Conservation (phyloP, 2,797 vertebrate genomes). For the Lithobates pipiens region DNA sequence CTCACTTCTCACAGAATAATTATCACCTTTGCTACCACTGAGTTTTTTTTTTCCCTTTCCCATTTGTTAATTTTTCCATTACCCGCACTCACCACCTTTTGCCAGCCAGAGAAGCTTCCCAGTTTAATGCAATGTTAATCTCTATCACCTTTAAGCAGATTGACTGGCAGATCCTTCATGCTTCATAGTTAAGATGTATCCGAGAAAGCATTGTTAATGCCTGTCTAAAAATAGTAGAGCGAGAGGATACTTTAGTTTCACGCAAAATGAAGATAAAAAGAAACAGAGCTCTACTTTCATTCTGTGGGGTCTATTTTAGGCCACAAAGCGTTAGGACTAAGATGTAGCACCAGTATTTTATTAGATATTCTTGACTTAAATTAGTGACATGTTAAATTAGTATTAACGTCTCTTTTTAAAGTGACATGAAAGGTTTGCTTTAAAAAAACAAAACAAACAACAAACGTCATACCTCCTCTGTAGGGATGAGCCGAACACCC, state of each 20-base stretch:
- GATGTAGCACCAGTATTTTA: background rate
- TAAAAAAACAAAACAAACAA: no score
- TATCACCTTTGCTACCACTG: conserved; percentile 54
- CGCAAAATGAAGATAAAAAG: background rate
- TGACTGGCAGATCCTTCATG: conserved; percentile 55
- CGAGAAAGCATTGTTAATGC: conserved; percentile 54
- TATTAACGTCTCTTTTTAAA: no score
- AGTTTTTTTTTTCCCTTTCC: conserved; percentile 25
- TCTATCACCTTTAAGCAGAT: conserved; percentile 58
- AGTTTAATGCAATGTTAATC: conserved; percentile 57
- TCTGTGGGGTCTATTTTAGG: background rate
- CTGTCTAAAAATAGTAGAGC: conserved; percentile 52
- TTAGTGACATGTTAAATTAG: background rate
- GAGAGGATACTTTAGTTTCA: background rate
- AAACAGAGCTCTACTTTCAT: background rate
- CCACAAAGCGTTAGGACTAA: background rate
- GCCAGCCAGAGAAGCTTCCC: conserved; percentile 54
- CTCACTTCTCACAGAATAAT: conserved; percentile 55
- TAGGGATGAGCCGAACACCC: no score
- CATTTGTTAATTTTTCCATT: conserved; percentile 57
- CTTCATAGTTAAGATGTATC: conserved; percentile 42
- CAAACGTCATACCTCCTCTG: no score
- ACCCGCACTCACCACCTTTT: conserved; percentile 57
- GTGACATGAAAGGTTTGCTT: no score
- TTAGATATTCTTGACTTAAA: background rate